Conservation (phyloP, 2,113 vertebrate species). For the Mustelus asterias region DNA sequence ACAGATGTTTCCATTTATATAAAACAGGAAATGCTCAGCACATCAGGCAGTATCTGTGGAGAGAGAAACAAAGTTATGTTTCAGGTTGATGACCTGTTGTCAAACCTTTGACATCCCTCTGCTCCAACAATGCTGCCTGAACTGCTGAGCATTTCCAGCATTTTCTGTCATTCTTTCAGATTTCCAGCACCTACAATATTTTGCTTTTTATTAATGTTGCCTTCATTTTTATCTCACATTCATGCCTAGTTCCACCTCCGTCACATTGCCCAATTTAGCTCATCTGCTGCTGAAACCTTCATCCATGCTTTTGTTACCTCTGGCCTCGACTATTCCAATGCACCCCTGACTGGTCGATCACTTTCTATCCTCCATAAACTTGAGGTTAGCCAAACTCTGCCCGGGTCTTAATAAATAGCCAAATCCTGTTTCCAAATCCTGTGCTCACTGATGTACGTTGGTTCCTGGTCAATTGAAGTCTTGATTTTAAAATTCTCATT, state of each 20-base stretch:
- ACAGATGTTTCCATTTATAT: not conserved
- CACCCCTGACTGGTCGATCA: not conserved
- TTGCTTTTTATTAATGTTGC: not conserved
- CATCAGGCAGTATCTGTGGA: not conserved
- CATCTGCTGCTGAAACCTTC: not conserved
- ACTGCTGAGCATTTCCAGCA: not conserved
- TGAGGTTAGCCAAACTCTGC: not conserved
- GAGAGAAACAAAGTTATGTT: not conserved
- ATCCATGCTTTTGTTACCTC: not conserved
- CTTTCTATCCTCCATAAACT: not conserved
- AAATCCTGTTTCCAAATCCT: not conserved
- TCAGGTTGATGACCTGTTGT: not conserved
- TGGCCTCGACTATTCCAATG: not conserved
- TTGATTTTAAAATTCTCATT: not conserved
- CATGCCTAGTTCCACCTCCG: not conserved
- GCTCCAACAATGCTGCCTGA: too few species aligned
- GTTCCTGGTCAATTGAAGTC: not conserved
- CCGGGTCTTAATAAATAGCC: not conserved
- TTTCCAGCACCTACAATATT: not conserved
- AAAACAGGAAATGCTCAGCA: not conserved
- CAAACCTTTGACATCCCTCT: not conserved
- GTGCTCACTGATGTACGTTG: not conserved
- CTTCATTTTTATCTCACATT: not conserved
- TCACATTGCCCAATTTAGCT: not conserved
- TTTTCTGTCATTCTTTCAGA: not conserved